Evolutionary conservation across 2,797 vertebrate species (phyloP).

Genomic region (Chelmon rostratus): DNA sequence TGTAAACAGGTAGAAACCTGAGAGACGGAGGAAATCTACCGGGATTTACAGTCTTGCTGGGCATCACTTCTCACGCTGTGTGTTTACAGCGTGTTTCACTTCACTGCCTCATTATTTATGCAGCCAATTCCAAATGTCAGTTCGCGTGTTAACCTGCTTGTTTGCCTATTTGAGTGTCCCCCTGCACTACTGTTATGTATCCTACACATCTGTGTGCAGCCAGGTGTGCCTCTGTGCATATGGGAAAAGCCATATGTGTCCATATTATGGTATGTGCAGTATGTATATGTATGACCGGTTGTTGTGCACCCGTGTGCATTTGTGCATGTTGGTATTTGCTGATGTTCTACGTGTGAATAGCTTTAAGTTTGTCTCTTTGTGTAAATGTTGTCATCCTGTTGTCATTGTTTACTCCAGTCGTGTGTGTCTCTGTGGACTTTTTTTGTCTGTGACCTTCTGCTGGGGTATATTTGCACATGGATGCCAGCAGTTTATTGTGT

Average conservation of each 20-base stretch:
- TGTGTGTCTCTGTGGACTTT: neutral
- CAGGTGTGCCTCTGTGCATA: neutral
- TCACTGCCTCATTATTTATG: neutral
- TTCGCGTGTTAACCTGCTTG: constrained; percentile 16
- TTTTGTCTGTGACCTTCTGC: neutral
- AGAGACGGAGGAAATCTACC: constrained; percentile 19
- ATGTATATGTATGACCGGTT: neutral
- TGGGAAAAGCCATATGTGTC: neutral
- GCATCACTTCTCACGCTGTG: constrained; percentile 21
- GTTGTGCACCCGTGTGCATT: neutral
- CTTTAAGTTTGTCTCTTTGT: neutral
- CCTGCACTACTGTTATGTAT: neutral
- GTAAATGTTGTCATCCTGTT: neutral
- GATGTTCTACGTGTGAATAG: neutral
- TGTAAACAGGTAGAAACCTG: constrained; percentile 34
- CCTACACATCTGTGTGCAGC: constrained; percentile 1
- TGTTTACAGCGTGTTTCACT: neutral
- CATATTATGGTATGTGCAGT: neutral
- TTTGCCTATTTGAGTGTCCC: constrained; percentile 6
- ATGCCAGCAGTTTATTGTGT: neutral
- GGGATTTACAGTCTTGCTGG: constrained; percentile 36
- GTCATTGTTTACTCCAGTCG: neutral
- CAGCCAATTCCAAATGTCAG: neutral
- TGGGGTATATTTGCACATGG: neutral
- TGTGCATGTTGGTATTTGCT: neutral